Evolutionary conservation across 2,113 vertebrate genomes (phyloP).

Genomic region (Myrmecophaga tridactyla): DNA sequence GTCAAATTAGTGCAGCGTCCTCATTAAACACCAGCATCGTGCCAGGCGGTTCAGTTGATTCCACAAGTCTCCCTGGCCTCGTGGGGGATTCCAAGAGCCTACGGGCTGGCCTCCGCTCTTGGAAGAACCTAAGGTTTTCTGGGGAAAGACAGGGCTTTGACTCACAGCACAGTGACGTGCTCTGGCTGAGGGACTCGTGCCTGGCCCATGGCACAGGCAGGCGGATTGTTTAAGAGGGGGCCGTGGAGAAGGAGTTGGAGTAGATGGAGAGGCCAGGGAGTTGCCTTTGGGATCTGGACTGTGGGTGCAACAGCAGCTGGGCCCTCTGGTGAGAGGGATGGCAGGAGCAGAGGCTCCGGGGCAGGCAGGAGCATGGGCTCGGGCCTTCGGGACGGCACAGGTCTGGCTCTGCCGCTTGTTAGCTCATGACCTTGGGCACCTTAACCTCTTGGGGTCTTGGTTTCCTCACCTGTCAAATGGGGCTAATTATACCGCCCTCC

Average conservation of each 20-base stretch:
- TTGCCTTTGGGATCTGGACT: not conserved
- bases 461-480: not conserved
- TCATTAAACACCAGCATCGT: conserved; percentile 12
- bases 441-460: not conserved
- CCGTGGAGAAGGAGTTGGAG: not conserved
- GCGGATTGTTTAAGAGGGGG: not conserved
- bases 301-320: accelerated
- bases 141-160: not conserved
- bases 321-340: not conserved
- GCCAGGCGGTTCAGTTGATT: not conserved
- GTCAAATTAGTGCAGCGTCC: conserved; percentile 9
- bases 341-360: not conserved
- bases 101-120: not conserved
- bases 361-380: not conserved
- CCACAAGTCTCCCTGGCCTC: not conserved
- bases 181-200: not conserved
- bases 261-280: not conserved
- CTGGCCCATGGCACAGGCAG: not conserved
- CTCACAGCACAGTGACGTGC: not conserved
- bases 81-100: not conserved
- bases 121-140: not conserved
- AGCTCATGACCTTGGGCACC: not conserved
- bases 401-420: not conserved
- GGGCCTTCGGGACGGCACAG: not conserved
- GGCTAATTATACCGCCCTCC: not conserved